Base-by-base conservation (phyloP, 2,888 invertebrate genomes). In the Hyposoter dolosus region DNA sequence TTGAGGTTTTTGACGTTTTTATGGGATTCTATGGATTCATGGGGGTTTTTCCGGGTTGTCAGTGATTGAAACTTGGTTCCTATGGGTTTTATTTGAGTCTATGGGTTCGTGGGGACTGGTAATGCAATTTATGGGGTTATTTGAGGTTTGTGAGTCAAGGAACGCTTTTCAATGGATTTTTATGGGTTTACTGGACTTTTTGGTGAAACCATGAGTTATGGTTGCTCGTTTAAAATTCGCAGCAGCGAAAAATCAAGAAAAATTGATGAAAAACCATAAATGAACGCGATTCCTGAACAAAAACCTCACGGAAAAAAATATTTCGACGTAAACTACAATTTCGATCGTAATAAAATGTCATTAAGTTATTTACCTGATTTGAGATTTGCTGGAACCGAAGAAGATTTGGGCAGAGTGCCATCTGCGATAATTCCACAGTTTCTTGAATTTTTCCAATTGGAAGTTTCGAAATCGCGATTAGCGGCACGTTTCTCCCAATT, bases 351-450 rank as follows among this genome's bases (percentile, higher is more conserved):
- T 1, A 3, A 60, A 60, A 28, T 43, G 2, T 60, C 23, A 45
- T 35, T 17, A 23, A 47, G 19, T 60, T 15, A 19, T 50, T 60
- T 88, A 92, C 92, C 91, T 89, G 92, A 90, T 82, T 90, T 89
- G 56, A 92, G 88, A 84, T 91, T 89, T 7, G 88, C 85, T 17
- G 93, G 91, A 6, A 91, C 90, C 5, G 92, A 92, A 17, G 91
- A 88, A 17, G 92, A 92, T 78, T 93, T 93, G 23, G 90, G 83
- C 19, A 91, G 17, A 47, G 9, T 68, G 66, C 40, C 17, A 60
- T 47, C 56, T 19, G 45, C 23, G 9, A 19, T 60, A 45, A 77
- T 60, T 53, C 17, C 81, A 35, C 63, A 81, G 68, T 68, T 81
- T 40, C 77, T 74, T 15, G 77, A 60, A 68, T 63, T 84, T 84